Conservation (phyloP, 2,888 invertebrate genomes). For the Ectemnius continuus region DNA sequence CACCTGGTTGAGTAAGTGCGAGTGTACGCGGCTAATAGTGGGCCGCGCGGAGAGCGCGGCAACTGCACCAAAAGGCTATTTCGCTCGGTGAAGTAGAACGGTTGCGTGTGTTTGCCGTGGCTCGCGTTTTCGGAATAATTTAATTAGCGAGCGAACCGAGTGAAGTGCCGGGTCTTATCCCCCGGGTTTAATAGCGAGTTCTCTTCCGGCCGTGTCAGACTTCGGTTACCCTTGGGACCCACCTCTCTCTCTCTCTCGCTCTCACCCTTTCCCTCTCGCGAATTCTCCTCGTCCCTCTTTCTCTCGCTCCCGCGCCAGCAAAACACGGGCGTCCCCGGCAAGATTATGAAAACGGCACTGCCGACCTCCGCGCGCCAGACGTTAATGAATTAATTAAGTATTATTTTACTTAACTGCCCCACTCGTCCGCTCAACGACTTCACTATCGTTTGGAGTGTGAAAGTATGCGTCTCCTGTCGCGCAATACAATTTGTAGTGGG, state of each 20-base stretch:
- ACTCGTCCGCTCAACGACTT: neutral
- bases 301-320: constrained; percentile 19
- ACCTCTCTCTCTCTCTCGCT: constrained; percentile 39
- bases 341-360: constrained; percentile 27
- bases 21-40: neutral
- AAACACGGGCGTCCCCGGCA: constrained; percentile 15
- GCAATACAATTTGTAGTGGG: no score
- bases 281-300: constrained; percentile 20
- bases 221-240: constrained; percentile 61
- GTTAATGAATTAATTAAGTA: constrained; percentile 57
- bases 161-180: constrained; percentile 72
- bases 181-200: constrained; percentile 73
- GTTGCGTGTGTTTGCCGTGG: constrained; percentile 7
- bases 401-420: constrained; percentile 32
- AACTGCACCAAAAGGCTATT: no score
- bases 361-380: constrained; percentile 22
- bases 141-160: constrained; percentile 71
- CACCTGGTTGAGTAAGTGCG: neutral
- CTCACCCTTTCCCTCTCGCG: neutral
- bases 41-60: no score
- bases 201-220: constrained; percentile 64
- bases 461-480: no score
- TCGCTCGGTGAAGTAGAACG: neutral
- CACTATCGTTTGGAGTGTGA: neutral
- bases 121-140: constrained; percentile 71